Base-by-base conservation (phyloP, 2,113 vertebrate species). In the Trogon surrucura region DNA sequence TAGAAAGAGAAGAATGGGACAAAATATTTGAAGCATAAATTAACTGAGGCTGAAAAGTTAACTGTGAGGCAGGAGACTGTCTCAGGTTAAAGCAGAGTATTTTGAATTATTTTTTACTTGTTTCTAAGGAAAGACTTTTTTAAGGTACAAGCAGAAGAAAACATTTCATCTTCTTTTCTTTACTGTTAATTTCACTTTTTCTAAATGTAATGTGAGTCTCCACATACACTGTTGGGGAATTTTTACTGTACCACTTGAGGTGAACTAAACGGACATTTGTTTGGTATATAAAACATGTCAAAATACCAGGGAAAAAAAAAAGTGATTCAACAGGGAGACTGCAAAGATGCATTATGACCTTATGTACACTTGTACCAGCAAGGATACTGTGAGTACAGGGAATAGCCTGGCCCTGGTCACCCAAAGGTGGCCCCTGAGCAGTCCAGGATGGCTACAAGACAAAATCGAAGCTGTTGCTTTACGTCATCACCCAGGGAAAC, bases 211-310 rank as follows among this genome's bases (percentile, higher is more conserved):
- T 22, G 9, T 32, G 15, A 54, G 7, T 20, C 6, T 77, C 22
- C 54, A 44, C 5, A 7, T 77, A 47, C 6, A 3, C 20, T 58
- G 3, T 11, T 69, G 32, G 50, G 44, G 11, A 34, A 74, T 69
- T 32, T 62, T 64, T 48, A 47, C 36, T 70, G 47, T 22, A 58
- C 8, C 3, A 25, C 50, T 36, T 53, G 26, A 57, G 44, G 34
- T 1, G 0, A 83, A 57, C 57, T 57, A 62, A 54, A 21, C 3
- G 29, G 8, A 3, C 25, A 36, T 60, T 29, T 15, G 0, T 53
- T 65, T 23, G 75, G 34, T 47, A 10, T 10, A 44, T n/a, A 60
- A 10, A 44, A 61, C 41, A 41, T 41, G 36, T 47, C 7, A 38
- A 60, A 26, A 13, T 10, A 50, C 25, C 4, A 30, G 25, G 15